These are phyloP conservation scores for Accipiter cooperii DNA, from an alignment of 2,113 vertebrate genomes.

Conservation along the genomic window DNA sequence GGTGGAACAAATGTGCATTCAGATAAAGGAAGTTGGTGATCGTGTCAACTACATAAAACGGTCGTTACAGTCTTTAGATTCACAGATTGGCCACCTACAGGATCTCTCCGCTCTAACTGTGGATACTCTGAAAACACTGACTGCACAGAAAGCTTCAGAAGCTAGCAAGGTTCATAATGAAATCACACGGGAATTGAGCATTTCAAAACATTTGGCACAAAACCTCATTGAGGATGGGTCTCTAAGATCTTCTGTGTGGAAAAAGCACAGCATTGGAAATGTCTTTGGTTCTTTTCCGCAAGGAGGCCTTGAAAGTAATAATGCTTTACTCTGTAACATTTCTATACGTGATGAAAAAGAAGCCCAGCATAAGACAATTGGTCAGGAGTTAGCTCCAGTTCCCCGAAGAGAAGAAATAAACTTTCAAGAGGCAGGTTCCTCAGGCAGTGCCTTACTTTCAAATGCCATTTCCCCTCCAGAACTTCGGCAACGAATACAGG, in stretches of 20 bases:
- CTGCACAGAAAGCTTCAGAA: conserved; percentile 94
- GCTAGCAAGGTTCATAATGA: conserved; percentile 97
- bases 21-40: conserved; percentile 96
- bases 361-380: conserved; percentile 53
- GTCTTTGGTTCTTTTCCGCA: conserved; percentile 81
- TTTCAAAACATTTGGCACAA: conserved; percentile 93
- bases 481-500: conserved; percentile 77
- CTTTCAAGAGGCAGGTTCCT: conserved; percentile 86
- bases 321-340: conserved; percentile 82
- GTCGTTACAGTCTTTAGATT: conserved; percentile 94
- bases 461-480: conserved; percentile 77
- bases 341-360: conserved; percentile 75
- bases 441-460: conserved; percentile 80
- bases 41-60: conserved; percentile 97
- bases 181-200: conserved; percentile 92
- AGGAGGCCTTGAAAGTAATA: conserved; percentile 79
- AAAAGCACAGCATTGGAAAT: conserved; percentile 84
- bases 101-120: conserved; percentile 95
- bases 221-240: conserved; percentile 83
- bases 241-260: conserved; percentile 83
- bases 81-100: conserved; percentile 98
- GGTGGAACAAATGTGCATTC: conserved; percentile 96
- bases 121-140: conserved; percentile 97
- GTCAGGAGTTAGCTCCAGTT: conserved; percentile 67
- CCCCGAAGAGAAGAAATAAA: conserved; percentile 76